Evolutionary conservation across 2,113 vertebrate species (phyloP), one percentile per base, ranked within the genome.

Genomic region (Podilymbus podiceps): DNA sequence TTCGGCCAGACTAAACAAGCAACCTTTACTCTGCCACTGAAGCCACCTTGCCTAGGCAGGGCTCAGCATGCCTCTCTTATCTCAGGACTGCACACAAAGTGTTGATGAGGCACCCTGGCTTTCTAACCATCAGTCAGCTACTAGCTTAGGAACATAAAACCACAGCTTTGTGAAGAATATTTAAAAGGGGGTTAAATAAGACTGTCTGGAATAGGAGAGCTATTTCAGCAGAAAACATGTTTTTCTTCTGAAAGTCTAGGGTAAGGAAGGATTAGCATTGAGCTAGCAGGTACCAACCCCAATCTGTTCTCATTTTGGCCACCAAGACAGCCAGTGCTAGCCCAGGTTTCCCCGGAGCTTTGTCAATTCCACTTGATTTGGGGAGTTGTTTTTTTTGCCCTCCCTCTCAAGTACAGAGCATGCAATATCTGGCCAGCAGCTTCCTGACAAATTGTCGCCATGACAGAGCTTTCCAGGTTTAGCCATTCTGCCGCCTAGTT

Each of bases 1-100:
- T 89, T 64, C 75, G 62, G 52, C 49, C 88, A 87, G 95, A 89
- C 92, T 90, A 58, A 97, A 55, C 93, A 96, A 97, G 71, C 96
- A 93, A 97, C 96, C 95, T 96, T 96, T 94, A 96, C 85, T 74
- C 95, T 33, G 50, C 38, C 31, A 44, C 76, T 92, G 72, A 94
- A 90, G 38, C 88, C 60, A 66, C 83, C 64, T 47, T 40, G 35
- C 68, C 53, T 55, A 42, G 85, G 76, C 88, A 86, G 66, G 73
- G 85, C 75, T 69, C 42, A 24, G 35, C 4, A 1, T 18, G 5
- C 82, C 53, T 58, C 46, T 59, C 80, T 96, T 97, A 95, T 97
- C 95, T 92, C 38, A 3, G 6, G 24, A 73, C 24, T 0, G 3
- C 47, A 77, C 35, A 50, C 10, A 47, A 67, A 80, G 44, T 60